Conservation (phyloP, 1,140 invertebrate genomes). For the Cylas formicarius region DNA sequence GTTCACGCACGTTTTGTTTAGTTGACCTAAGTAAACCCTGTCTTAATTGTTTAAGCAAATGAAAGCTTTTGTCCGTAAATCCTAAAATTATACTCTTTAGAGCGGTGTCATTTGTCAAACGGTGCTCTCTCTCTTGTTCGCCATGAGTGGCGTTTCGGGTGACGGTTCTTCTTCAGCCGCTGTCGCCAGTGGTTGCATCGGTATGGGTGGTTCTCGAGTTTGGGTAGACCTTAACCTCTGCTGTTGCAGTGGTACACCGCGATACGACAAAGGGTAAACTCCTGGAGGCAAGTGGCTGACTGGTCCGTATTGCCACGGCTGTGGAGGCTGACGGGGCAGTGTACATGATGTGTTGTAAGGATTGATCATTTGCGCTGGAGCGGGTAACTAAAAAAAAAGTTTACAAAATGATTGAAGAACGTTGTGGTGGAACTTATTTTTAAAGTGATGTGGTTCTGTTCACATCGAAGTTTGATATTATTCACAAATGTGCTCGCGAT, state of each 20-base stretch:
- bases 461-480: too few species aligned
- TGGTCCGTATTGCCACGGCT: slow-evolving; percentile 38
- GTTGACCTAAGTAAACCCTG: slow-evolving; percentile 9
- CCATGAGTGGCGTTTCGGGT: slow-evolving; percentile 48
- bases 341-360: slow-evolving; percentile 42
- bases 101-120: slow-evolving; percentile 46
- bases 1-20: neutral
- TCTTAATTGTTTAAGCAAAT: slow-evolving; percentile 8
- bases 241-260: slow-evolving; percentile 27
- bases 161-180: slow-evolving; percentile 44
- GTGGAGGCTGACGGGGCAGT: slow-evolving; percentile 45
- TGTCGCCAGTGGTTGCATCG: slow-evolving; percentile 39
- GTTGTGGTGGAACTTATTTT: too few species aligned
- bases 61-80: too few species aligned
- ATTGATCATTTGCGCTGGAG: slow-evolving; percentile 34
- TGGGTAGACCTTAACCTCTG: slow-evolving; percentile 25
- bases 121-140: slow-evolving; percentile 49
- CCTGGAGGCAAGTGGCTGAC: slow-evolving; percentile 38
- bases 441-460: too few species aligned
- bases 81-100: too few species aligned
- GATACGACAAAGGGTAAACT: slow-evolving; percentile 35
- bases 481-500: too few species aligned
- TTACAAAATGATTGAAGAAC: too few species aligned
- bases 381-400: slow-evolving; percentile 29
- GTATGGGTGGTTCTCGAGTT: slow-evolving; percentile 41